Base-by-base conservation (phyloP, 2,113 vertebrate species). In the Recurvirostra avosetta region DNA sequence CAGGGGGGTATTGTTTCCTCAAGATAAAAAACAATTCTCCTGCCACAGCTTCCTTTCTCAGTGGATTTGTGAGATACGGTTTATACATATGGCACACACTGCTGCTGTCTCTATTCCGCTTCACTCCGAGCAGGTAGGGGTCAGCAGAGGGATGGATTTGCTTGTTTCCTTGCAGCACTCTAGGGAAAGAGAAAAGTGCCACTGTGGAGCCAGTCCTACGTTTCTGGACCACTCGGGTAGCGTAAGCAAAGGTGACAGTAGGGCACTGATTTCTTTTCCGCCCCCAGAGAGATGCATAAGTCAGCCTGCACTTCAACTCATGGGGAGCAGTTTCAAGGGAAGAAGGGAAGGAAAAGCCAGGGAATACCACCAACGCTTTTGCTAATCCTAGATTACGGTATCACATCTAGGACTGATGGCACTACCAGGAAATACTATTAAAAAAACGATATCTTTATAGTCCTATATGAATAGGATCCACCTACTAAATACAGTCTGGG, bases 241-340 rank as follows among this genome's bases (percentile, higher is more conserved):
- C 6, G 15, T 1, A 4, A 72, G 8, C 18, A 67, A 65, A 65
- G 12, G 8, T 3, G 3, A 65, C 34, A 36, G 15, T 8, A 36
- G 23, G 21, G 18, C 36, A 25, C 6, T 5, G 5, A n/a, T 36
- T 62, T 58, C 27, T 8, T 62, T 71, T 82, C 6, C 34, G 32
- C 9, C 7, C 15, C 56, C 21, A 61, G 29, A 55, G 4, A 27
- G 8, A 34, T 0, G 0, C 1, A 0, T 4, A 40, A 9, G 8
- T 75, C n/a, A 62, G 26, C 4, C 40, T 45, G 22, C 29, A 38
- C 7, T 32, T 7, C 2, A 8, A 15, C 8, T 88, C 8, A 5
- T 8, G 5, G 13, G 5, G 6, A 63, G 2, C 9, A 68, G 14
- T 26, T 87, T 75, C 56, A 83, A 63, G 1, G 1, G 29, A 72